Evolutionary conservation across 1,140 invertebrate genomes (phyloP).

Genomic region (Cydia splendana): DNA sequence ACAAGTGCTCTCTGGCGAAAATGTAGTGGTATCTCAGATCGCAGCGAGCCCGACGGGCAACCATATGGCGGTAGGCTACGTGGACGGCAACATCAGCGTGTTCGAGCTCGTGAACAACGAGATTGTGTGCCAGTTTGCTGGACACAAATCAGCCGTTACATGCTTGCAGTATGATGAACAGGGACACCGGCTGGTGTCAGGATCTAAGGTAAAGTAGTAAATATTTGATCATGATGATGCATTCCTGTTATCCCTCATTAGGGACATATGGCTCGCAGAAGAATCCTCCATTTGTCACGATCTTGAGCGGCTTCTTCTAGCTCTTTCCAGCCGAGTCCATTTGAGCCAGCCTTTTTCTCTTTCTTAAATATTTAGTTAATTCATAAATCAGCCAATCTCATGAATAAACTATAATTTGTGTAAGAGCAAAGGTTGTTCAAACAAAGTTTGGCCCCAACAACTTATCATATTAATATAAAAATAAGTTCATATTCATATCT

Average conservation of each 20-base stretch:
- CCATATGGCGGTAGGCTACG: conserved; percentile 94
- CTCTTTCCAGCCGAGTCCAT: too few species aligned
- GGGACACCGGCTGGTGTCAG: conserved; percentile 91
- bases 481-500: too few species aligned
- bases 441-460: background rate
- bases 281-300: too few species aligned
- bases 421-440: background rate
- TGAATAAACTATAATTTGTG: too few species aligned
- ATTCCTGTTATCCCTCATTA: too few species aligned
- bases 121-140: conserved; percentile 88
- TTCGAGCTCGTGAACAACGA: conserved; percentile 88
- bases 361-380: background rate
- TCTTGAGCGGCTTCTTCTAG: too few species aligned
- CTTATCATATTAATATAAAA: too few species aligned
- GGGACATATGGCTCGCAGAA: too few species aligned
- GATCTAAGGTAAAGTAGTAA: conserved; percentile 85
- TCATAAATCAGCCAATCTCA: too few species aligned
- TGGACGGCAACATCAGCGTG: conserved; percentile 92
- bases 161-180: conserved; percentile 89
- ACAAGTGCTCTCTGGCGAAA: conserved; percentile 88
- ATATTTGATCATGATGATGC: background rate
- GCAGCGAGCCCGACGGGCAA: conserved; percentile 86
- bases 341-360: too few species aligned
- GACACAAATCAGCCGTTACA: conserved; percentile 93
- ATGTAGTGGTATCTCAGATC: conserved; percentile 87